Evolutionary conservation across 1,140 invertebrate species (phyloP), one percentile per base, ranked within the genome.

Genomic region (Riptortus pedestris): DNA sequence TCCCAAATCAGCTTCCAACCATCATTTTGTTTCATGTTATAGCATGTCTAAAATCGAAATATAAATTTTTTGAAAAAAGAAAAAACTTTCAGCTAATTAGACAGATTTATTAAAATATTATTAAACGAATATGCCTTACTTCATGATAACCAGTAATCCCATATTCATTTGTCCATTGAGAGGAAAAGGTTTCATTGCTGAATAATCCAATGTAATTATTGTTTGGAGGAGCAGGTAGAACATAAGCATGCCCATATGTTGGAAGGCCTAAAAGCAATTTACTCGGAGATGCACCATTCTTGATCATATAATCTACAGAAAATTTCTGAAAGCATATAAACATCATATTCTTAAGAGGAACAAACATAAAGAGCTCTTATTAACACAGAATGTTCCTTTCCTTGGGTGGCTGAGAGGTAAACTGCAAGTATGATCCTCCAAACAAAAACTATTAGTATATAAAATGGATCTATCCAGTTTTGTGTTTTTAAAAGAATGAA

Each of bases 71-170:
- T 2, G 16, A 45, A 3, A 38, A 38, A 38, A 9, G 7, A 5
- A 5, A 38, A 5, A 38, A 38, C 33, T 16, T 38, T 38, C 33
- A 38, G 7, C 16, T 9, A 38, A 38, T 38, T 16, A 38, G 7
- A 9, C 31, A 38, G 14, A 38, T 38, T 14, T 38, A 38, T 38
- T 38, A 38, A 38, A 38, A 38, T 38, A 38, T 7, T 38, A 7
- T 38, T 38, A 14, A 14, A 14, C 45, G n/a, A 11, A 48, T 4
- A 4, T 48, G 11, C 11, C 11, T 16, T 55, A 38, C 85, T 78
- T 93, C 90, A 74, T 93, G 93, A 71, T 91, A 95, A 22, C 90
- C 88, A 73, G 93, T 81, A 67, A 91, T 90, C 0, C 91, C 92
- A 68, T 82, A 79, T 74, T 92, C 85, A 12, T 78, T 76, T 0